Percentiles rank a stretch among this genome's conserved stretches.
These are phyloP conservation scores for Parauchenoglanis punctatus DNA, from an alignment of 2,797 vertebrate species.

Conservation along the genomic window DNA sequence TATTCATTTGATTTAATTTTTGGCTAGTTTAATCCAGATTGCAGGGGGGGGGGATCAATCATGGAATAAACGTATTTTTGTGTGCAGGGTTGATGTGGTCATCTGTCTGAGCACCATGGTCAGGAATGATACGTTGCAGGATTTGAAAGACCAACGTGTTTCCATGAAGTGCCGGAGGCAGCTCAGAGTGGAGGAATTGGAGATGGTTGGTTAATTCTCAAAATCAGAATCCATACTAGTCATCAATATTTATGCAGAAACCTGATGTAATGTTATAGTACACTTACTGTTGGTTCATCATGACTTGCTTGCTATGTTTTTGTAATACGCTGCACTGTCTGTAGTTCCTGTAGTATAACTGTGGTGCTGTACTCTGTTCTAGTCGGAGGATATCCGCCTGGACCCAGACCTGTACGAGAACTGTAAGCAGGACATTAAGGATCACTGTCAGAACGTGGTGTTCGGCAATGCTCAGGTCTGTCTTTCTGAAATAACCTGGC, in stretches of 20 bases:
- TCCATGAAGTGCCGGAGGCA: constrained; percentile 96
- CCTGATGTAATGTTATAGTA: not conserved
- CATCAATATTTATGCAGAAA: not conserved
- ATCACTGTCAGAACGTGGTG: constrained; percentile 85
- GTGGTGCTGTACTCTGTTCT: constrained; percentile 28
- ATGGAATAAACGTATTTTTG: not conserved
- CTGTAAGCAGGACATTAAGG: constrained; percentile 89
- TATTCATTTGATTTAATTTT: not conserved
- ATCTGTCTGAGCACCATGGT: constrained; percentile 95
- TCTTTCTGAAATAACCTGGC: not conserved
- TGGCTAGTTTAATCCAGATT: not conserved
- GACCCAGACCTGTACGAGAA: constrained; percentile 92
- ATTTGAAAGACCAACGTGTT: constrained; percentile 91
- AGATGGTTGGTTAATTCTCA: constrained; percentile 78
- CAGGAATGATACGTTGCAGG: constrained; percentile 94
- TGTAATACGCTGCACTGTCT: not conserved
- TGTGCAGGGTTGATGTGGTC: constrained; percentile 90
- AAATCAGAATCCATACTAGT: not conserved
- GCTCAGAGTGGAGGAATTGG: constrained; percentile 93
- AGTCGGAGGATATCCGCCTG: constrained; percentile 93
- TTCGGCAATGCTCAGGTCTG: constrained; percentile 95
- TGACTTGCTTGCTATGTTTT: not conserved
- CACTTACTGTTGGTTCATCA: not conserved
- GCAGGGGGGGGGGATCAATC: not conserved
- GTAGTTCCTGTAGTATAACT: not conserved